Evolutionary conservation across 2,797 vertebrate genomes (phyloP), one percentile per base, ranked within the genome.

Genomic region (Philypnodon macrostomus): DNA sequence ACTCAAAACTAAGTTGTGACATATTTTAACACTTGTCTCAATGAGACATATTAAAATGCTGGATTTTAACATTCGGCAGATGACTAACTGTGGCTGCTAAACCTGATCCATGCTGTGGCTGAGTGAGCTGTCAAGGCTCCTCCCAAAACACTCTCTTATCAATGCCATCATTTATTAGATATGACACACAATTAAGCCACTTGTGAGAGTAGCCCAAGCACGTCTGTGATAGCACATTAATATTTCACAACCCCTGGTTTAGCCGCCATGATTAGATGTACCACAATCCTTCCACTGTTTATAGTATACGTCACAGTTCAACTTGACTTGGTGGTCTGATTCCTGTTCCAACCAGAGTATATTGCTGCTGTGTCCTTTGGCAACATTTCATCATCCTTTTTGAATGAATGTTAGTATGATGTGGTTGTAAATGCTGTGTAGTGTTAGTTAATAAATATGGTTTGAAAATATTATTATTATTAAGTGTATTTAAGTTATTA

Each of bases 121-220:
- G 34, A 35, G 4, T 53, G 53, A 67, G 51, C 57, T 52, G 44
- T 58, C 54, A 59, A 8, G 41, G 27, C 34, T 38, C 44, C 54
- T 51, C 4, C 15, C 38, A 16, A 23, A 21, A 9, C 13, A 8
- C 29, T 36, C 40, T 47, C 48, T 68, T 32, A 53, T 65, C 47
- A 62, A 4, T 55, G 64, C 58, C 50, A 50, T 50, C 36, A 50
- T 58, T 69, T 64, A 70, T 75, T 57, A 51, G 39, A 10, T 47
- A 31, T 58, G 36, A 23, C 42, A 53, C 16, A 14, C 44, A 66
- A 56, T 57, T 31, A 40, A 40, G 45, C 29, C 23, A 16, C 23
- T 50, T 45, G 4, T 38, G 29, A 54, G 31, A 59, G 18, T 10
- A 29, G 23, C 36, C 32, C 34, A 53, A 14, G 31, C 19, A 39